Conservation (phyloP, 2,888 invertebrate genomes). For the Meliscaeva auricollis region DNA sequence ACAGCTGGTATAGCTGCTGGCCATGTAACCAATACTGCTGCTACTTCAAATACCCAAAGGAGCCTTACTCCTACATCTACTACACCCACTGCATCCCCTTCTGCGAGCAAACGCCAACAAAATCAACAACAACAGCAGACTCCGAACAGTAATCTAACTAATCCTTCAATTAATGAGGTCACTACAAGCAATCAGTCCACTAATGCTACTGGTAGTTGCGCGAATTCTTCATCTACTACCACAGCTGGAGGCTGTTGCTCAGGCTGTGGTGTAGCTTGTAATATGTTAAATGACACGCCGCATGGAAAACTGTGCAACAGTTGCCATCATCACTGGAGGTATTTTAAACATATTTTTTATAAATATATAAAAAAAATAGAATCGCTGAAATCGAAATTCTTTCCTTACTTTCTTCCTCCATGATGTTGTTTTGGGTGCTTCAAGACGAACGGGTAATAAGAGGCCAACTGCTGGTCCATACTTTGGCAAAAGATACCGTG, state of each 20-base stretch:
- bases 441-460: conserved; percentile 91
- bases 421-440: conserved; percentile 48
- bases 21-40: conserved; percentile 48
- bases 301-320: conserved; percentile 92
- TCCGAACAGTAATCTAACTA: conserved; percentile 67
- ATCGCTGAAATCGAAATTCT: conserved; percentile 62
- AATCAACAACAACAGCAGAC: conserved; percentile 74
- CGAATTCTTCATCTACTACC: conserved; percentile 77
- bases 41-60: conserved; percentile 51
- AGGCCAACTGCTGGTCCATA: conserved; percentile 90
- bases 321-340: conserved; percentile 95
- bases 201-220: conserved; percentile 42
- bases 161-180: conserved; percentile 67
- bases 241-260: conserved; percentile 81
- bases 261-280: conserved; percentile 90
- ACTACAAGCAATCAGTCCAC: conserved; percentile 55
- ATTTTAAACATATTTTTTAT: conserved; percentile 79
- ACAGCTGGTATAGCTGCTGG: conserved; percentile 56
- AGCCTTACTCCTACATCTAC: conserved; percentile 67
- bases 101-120: conserved; percentile 71
- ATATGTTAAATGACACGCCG: conserved; percentile 89
- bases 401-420: conserved; percentile 54
- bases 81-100: conserved; percentile 55
- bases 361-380: conserved; percentile 49
- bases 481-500: conserved; percentile 82